Base-by-base conservation (phyloP, 2,113 vertebrate species). In the Hypomesus transpacificus region DNA sequence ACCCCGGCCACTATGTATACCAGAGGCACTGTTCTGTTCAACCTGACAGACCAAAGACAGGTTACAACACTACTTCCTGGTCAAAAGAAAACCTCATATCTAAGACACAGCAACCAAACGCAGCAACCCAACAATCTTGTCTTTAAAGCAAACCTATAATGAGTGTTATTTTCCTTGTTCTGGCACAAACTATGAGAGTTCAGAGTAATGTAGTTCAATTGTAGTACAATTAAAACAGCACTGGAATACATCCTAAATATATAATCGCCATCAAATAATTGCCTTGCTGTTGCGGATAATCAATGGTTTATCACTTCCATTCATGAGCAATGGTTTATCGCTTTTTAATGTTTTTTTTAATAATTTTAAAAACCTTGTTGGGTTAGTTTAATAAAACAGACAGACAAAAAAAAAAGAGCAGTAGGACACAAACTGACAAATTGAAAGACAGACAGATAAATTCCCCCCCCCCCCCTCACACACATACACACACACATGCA, bases 11-110 rank as follows among this genome's bases (percentile, higher is more conserved):
- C 21, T 61, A 13, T 60, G n/a, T 21, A 61, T 5, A 26, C 4
- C 14, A 59, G 57, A 56, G 17, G 16, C 53, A 21, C 21, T n/a
- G 59, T 31, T 21, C n/a, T 73, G 68, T 62, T 58, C 18, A 61
- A 52, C 24, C 31, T 53, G 21, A 61, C 54, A 3, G 17, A 14
- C 57, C 50, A 56, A 57, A 67, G 50, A 67, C 22, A 11, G 24
- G 17, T 64, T 52, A 8, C 39, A 46, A 46, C 39, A 46, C 7
- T 46, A 46, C 39, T 46, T 9, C 39, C 9, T 11, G 9, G 9
- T 46, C 39, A 46, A 9, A 46, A 7, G 9, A 13, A 46, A 46
- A 46, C 39, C 39, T 46, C 24, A 26, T 2, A 26, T 18, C 2
- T 14, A 18, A 56, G 16, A 56, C n/a, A 56, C 53, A 18, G 53